These are phyloP conservation scores for Amiota mariae DNA, from an alignment of 2,888 invertebrate species.

Conservation along the genomic window DNA sequence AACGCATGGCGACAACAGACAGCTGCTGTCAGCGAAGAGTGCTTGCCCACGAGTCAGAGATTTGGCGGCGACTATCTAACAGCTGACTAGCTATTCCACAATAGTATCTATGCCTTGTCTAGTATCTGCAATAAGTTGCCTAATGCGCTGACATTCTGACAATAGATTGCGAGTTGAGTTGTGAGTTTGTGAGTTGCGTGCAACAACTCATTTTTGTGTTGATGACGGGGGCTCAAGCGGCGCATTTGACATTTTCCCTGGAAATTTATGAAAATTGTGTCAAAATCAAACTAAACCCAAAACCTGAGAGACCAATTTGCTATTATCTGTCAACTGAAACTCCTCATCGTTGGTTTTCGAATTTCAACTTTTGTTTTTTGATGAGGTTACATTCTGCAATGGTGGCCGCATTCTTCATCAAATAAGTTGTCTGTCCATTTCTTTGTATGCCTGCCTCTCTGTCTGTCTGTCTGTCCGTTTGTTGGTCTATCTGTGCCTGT, in stretches of 20 bases:
- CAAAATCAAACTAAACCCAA: constrained; percentile 27
- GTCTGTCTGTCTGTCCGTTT: neutral
- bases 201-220: constrained; percentile 21
- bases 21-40: constrained; percentile 21
- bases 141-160: too few species aligned
- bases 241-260: constrained; percentile 21
- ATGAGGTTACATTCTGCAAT: neutral
- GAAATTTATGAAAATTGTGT: constrained; percentile 29
- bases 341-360: too few species aligned
- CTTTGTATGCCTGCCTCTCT: neutral
- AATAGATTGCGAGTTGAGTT: neutral
- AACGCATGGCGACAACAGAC: constrained; percentile 22
- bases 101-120: neutral
- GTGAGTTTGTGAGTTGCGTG: constrained; percentile 10
- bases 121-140: neutral
- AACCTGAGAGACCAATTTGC: constrained; percentile 25
- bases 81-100: neutral
- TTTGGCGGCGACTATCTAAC: neutral
- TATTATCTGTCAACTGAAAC: constrained; percentile 4
- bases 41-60: neutral
- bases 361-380: too few species aligned
- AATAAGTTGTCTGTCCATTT: neutral
- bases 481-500: neutral
- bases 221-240: neutral
- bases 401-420: neutral